Base-by-base conservation (phyloP, 1,140 invertebrate genomes). In the Eubasilissa regina region DNA sequence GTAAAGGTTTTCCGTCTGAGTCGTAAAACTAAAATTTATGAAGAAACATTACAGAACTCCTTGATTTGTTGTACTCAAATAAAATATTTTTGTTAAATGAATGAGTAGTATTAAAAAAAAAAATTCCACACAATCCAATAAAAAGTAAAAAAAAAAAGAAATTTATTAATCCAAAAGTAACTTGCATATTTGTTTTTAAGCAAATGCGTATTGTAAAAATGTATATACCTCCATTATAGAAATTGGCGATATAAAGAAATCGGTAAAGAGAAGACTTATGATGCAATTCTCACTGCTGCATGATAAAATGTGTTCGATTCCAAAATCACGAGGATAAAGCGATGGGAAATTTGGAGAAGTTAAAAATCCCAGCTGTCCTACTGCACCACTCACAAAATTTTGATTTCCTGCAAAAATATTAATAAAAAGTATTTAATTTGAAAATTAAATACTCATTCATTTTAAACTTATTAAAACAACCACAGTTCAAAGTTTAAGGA, bases 171-270 rank as follows among this genome's bases (percentile, higher is more conserved):
- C 10, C n/a, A n/a, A n/a, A n/a, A n/a, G n/a, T n/a, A n/a, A n/a
- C n/a, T n/a, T n/a, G n/a, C n/a, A n/a, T n/a, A n/a, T n/a, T n/a
- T n/a, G n/a, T n/a, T n/a, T n/a, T n/a, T n/a, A n/a, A n/a, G n/a
- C n/a, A n/a, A n/a, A n/a, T n/a, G n/a, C n/a, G n/a, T n/a, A n/a
- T n/a, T n/a, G n/a, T n/a, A n/a, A n/a, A n/a, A n/a, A n/a, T n/a
- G n/a, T n/a, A n/a, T n/a, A n/a, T 83, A 93, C 93, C 89, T 93
- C 93, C 77, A 94, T 91, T 53, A 93, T 91, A 3, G 93, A 93
- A 48, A 90, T 90, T 4, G 90, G 85, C 0, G 92, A 91, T 48
- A 94, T 85, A 79, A 92, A 89, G 84, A 93, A 94, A 83, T 94
- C 93, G n/a, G 90, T 91, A 82, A 94, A 94, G 21, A 92, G 85